Base-by-base conservation (phyloP, 2,797 vertebrate species). In the Sphenodon punctatus region DNA sequence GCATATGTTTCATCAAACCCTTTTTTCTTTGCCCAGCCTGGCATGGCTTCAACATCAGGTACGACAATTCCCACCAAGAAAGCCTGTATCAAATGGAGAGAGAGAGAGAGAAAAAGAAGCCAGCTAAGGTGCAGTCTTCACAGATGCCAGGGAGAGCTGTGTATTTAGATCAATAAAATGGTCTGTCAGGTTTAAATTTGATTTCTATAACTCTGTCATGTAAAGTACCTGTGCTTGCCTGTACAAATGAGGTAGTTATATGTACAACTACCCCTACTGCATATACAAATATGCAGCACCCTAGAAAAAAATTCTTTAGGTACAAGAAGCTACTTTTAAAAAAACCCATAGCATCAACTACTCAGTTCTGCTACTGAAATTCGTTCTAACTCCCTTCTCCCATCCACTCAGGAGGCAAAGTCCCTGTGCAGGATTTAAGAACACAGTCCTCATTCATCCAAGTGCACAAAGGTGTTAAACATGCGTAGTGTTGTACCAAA, bases 1-100 rank as follows among this genome's bases (percentile, higher is more conserved):
- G 84, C 86, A 38, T 96, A 98, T 1, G 95, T 95, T 59, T 98
- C 98, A 23, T 97, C 91, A 71, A 99, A 97, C 16, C 98, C 97
- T 93, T 93, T 98, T 90, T 99, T 99, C 94, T 96, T 97, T 80
- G 98, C 98, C 99, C 99, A 99, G 19, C 91, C 92, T 67, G 98
- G 97, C 97, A 99, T 97, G 30, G 98, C 95, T 85, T 99, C 99
- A 0, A 97, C 94, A 89, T 99, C 98, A 0, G 98, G 98, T 79
- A 99, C 98, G 55, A 99, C 97, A 67, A 99, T 98, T 63, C 97
- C 98, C 85, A 99, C 98, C 91, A 99, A 93, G 93, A 97, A 99
- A 30, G 98, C 98, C 99, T 99, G 93, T 8, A 56, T 78, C 34
- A 48, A 69, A 75, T 90, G 53, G 78, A 69, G 25, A 41, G 58